Evolutionary conservation across 64 coral and sea anemone genomes (phyloP).

Genomic region (Cladopsammia gracilis): DNA sequence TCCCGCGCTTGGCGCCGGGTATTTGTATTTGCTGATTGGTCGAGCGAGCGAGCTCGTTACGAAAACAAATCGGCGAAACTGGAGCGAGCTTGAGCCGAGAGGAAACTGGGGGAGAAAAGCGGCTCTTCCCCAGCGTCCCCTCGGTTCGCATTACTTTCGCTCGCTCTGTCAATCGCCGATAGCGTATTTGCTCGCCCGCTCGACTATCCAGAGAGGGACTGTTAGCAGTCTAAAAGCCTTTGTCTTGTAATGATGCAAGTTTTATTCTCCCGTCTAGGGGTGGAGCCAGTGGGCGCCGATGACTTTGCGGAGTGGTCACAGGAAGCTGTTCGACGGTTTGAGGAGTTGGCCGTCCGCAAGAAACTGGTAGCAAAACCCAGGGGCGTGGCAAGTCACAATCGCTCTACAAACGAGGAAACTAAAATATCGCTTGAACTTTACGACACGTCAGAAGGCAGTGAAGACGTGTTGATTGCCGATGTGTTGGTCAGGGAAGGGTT

Average conservation of each 20-base stretch:
- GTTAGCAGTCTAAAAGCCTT: too few species aligned
- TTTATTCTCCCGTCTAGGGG: constrained; percentile 22
- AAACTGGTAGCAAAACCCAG: constrained; percentile 45
- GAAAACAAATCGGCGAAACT: too few species aligned
- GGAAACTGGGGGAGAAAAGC: too few species aligned
- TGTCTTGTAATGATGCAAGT: neutral
- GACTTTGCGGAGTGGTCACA: constrained; percentile 50
- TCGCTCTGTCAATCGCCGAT: too few species aligned
- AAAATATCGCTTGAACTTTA: constrained; percentile 56
- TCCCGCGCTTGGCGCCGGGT: too few species aligned
- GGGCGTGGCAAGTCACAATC: constrained; percentile 12
- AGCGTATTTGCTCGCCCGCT: too few species aligned
- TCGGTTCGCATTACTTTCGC: too few species aligned
- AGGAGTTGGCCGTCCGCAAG: constrained; percentile 29
- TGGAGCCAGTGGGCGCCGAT: constrained; percentile 17
- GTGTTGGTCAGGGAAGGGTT: constrained; percentile 36
- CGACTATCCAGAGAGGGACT: too few species aligned
- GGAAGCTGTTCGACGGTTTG: constrained; percentile 36
- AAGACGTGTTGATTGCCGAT: constrained; percentile 56
- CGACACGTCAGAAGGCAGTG: constrained; percentile 51
- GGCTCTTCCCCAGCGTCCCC: too few species aligned
- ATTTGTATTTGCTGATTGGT: too few species aligned
- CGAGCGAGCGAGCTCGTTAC: too few species aligned
- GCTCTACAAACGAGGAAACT: constrained; percentile 13
- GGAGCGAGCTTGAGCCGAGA: too few species aligned